These are phyloP conservation scores for Prenolepis imparis DNA, from an alignment of 2,888 invertebrate species.

Conservation along the genomic window DNA sequence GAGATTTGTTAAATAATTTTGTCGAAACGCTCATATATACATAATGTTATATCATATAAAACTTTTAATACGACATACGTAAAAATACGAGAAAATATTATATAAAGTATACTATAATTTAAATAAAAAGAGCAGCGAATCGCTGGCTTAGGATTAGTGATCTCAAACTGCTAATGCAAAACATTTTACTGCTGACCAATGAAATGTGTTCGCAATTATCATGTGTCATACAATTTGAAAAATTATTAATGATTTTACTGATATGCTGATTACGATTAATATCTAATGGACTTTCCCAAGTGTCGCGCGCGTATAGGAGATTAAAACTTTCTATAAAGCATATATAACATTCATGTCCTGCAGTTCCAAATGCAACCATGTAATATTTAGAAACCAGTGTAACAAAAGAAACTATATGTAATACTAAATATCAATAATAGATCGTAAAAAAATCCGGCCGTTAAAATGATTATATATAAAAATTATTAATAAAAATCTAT, in stretches of 20 bases:
- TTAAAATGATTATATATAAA: background rate
- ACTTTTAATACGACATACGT: too few relatives aligned
- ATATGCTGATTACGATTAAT: conserved; percentile 37
- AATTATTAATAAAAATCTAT: too few relatives aligned
- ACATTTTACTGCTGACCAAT: conserved; percentile 26
- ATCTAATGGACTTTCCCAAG: conserved; percentile 13
- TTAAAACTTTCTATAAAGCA: conserved; percentile 7
- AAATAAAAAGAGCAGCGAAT: background rate
- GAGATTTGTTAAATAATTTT: too few relatives aligned
- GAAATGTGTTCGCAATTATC: conserved; percentile 62
- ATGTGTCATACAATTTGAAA: conserved; percentile 64
- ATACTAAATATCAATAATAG: background rate
- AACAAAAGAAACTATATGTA: background rate
- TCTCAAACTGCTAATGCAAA: background rate
- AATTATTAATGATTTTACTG: conserved; percentile 62
- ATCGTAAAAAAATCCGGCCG: background rate
- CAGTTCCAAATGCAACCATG: background rate
- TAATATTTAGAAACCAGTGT: background rate
- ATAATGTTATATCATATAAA: too few relatives aligned
- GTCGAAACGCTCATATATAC: too few relatives aligned
- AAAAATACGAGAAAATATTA: background rate
- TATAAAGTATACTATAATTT: conserved; percentile 2
- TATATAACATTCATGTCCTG: background rate
- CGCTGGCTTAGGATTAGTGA: background rate
- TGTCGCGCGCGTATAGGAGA: background rate